Evolutionary conservation across 1,140 invertebrate genomes (phyloP).

Genomic region (Gryon sp.): DNA sequence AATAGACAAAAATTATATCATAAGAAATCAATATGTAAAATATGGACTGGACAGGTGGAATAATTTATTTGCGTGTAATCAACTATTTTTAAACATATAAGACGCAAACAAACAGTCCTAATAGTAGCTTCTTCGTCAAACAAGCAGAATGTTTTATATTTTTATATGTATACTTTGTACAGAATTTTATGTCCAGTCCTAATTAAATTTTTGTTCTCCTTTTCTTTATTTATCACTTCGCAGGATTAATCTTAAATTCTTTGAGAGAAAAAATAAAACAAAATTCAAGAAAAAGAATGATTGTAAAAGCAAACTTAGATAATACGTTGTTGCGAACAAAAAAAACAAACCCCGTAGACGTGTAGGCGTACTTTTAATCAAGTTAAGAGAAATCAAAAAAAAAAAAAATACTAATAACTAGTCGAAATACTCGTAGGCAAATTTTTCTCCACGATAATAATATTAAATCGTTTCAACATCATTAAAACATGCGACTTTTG

Average conservation of each 20-base stretch:
- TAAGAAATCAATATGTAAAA: conserved; percentile 9
- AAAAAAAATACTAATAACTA: conserved; percentile 6
- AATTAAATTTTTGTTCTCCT: background rate
- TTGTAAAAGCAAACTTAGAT: background rate
- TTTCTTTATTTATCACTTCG: background rate
- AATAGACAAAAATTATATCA: conserved; percentile 13
- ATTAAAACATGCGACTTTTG: background rate
- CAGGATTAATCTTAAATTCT: background rate
- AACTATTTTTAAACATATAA: conserved; percentile 3
- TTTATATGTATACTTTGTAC: conserved; percentile 34
- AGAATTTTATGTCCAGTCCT: conserved; percentile 14
- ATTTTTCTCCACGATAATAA: background rate
- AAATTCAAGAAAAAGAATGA: background rate
- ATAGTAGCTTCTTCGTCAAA: conserved; percentile 5
- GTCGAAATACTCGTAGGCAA: conserved; percentile 12
- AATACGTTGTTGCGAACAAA: conserved; percentile 1
- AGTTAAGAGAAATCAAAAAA: no score
- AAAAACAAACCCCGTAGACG: background rate
- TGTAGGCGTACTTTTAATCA: no score
- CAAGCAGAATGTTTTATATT: conserved; percentile 42
- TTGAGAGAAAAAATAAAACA: background rate
- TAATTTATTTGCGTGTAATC: conserved; percentile 13
- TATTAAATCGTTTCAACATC: background rate
- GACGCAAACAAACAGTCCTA: background rate
- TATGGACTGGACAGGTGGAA: conserved; percentile 12